These are phyloP conservation scores for Platycheirus albimanus DNA, from an alignment of 2,888 invertebrate species.

Conservation along the genomic window DNA sequence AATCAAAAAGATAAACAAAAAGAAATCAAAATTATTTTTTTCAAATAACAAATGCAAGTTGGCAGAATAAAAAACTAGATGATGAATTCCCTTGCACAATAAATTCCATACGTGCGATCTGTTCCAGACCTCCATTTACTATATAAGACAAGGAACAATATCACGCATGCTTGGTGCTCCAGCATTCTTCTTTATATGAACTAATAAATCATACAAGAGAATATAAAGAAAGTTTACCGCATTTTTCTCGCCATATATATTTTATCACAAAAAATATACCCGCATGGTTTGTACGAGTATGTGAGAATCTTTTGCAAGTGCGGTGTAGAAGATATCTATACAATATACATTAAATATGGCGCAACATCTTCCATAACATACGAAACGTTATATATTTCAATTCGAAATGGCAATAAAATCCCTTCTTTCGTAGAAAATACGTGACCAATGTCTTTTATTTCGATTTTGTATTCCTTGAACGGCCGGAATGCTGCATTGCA, in stretches of 20 bases:
- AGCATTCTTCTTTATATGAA: slow-evolving; percentile 32
- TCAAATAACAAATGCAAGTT: too few relatives aligned
- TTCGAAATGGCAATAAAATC: slow-evolving; percentile 81
- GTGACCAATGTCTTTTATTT: slow-evolving; percentile 83
- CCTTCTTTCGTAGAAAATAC: slow-evolving; percentile 82
- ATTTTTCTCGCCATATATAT: slow-evolving; percentile 19
- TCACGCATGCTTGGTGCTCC: slow-evolving; percentile 32
- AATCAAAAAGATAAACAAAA: too few relatives aligned
- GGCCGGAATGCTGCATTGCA: slow-evolving; percentile 66
- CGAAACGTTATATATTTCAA: slow-evolving; percentile 78
- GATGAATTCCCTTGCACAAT: too few relatives aligned
- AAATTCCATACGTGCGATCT: slow-evolving; percentile 5
- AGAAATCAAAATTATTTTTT: too few relatives aligned
- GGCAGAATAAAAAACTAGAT: too few relatives aligned
- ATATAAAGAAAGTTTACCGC: slow-evolving; percentile 26
- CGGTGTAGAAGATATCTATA: background rate
- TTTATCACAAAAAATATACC: slow-evolving; percentile 13
- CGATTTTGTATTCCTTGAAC: slow-evolving; percentile 78
- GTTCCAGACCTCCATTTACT: slow-evolving; percentile 8
- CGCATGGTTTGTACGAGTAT: slow-evolving; percentile 15
- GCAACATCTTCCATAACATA: slow-evolving; percentile 76
- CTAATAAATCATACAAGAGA: slow-evolving; percentile 40
- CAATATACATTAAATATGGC: slow-evolving; percentile 64
- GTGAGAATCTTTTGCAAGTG: slow-evolving; percentile 11
- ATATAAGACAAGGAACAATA: background rate